Evolutionary conservation across 2,113 vertebrate species (phyloP).

Genomic region (Antigone vipio): DNA sequence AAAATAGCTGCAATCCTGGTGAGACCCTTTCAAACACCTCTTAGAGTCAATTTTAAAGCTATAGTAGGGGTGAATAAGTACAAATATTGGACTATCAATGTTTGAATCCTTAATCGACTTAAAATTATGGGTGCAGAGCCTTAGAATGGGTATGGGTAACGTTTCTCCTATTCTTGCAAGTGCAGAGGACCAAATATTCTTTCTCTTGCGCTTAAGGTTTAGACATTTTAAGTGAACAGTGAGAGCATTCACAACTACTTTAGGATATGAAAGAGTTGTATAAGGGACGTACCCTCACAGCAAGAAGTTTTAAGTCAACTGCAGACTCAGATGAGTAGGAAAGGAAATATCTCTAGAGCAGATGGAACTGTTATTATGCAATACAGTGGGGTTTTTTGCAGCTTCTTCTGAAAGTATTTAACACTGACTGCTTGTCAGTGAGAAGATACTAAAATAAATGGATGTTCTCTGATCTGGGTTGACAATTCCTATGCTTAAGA

Average conservation of each 20-base stretch:
- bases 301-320: not conserved
- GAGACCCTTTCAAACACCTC: not conserved
- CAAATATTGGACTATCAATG: not conserved
- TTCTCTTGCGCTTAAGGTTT: not conserved
- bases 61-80: not conserved
- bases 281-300: not conserved
- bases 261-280: not conserved
- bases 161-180: not conserved
- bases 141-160: not conserved
- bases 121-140: not conserved
- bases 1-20: not conserved
- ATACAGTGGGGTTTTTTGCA: not conserved
- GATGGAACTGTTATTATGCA: not conserved
- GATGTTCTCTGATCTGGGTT: constrained; percentile 29
- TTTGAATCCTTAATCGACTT: not conserved
- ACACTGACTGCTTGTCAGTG: not conserved
- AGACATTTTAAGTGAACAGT: not conserved
- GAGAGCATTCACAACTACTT: not conserved
- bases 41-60: not conserved
- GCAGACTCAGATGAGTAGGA: not conserved
- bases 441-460: constrained; percentile 2
- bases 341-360: not conserved
- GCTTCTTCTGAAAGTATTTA: not conserved
- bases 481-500: not conserved
- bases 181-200: not conserved